These are phyloP conservation scores for Enteromius anoplus DNA, from an alignment of 2,797 vertebrate species.

Conservation along the genomic window DNA sequence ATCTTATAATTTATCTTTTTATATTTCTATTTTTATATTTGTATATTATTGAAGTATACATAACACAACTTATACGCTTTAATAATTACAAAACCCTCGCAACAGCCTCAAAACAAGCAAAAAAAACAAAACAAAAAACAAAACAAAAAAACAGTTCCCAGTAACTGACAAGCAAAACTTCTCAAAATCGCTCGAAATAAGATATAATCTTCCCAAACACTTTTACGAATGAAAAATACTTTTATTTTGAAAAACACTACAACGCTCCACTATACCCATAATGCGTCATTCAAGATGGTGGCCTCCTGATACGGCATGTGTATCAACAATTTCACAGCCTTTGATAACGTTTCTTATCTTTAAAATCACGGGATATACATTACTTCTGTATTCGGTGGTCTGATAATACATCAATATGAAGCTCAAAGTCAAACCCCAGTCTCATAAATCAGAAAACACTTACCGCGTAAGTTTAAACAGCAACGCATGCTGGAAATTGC, in stretches of 20 bases:
- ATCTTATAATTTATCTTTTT: not conserved
- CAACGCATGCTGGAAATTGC: not conserved
- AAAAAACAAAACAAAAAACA: too few relatives aligned
- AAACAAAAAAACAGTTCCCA: not conserved
- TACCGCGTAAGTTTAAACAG: constrained; percentile 82
- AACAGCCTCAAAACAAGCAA: not conserved
- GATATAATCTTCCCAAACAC: not conserved
- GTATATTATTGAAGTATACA: not conserved
- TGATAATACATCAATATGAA: constrained; percentile 80
- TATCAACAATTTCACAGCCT: constrained; percentile 58
- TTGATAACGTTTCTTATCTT: constrained; percentile 27
- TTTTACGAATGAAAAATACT: not conserved
- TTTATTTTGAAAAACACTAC: constrained; percentile 50
- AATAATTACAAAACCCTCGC: too few relatives aligned
- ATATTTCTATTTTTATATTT: not conserved
- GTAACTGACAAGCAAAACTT: not conserved
- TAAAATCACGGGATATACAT: not conserved
- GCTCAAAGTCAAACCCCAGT: constrained; percentile 85
- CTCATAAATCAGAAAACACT: constrained; percentile 92
- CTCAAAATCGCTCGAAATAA: not conserved
- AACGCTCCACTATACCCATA: constrained; percentile 55
- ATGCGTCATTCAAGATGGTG: constrained; percentile 79
- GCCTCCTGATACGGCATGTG: constrained; percentile 73
- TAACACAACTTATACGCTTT: not conserved
- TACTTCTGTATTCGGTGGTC: not conserved